Base-by-base conservation (phyloP, 2,797 vertebrate genomes). In the Notoglanidium macrostoma region DNA sequence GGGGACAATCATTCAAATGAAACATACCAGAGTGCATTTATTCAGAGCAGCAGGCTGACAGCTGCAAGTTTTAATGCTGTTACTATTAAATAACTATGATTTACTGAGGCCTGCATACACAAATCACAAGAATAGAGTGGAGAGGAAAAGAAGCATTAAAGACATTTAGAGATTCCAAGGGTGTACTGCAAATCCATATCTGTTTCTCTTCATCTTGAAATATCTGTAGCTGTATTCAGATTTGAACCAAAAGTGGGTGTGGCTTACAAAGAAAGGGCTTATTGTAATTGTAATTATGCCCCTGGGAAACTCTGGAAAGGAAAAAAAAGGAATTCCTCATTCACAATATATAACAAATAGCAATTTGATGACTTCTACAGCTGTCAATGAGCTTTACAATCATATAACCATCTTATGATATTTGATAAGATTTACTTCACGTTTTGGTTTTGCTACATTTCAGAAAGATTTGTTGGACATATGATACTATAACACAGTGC, bases 1-100 rank as follows among this genome's bases (percentile, higher is more conserved):
- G 88, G 88, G 83, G 59, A 59, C 63, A 19, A 85, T 87, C 88
- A 70, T 81, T 89, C 86, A 85, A 67, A 87, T 81, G 78, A 83
- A 84, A 79, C 68, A 76, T 85, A 55, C 57, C 81, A 55, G 32
- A 35, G 77, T 44, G 82, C 82, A 65, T 84, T 76, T 44, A 68
- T 79, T 84, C 51, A 79, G 76, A 80, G 74, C 44, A 54, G 49
- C 74, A 78, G 74, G 35, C 83, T 84, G 76, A 76, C 88, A 87
- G 68, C 86, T 76, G 59, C 72, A 19, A 44, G 79, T 78, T 67
- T 76, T 54, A 85, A 74, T 85, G 67, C 76, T 84, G 51, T 46
- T 67, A 68, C 76, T 76, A 80, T 85, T 81, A 87, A 67, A 76
- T 81, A 87, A 82, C 14, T 6, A 12, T 79, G 72, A 87, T 87